A percentile compares a stretch with the other conserved stretches of the same genome.
Conservation (phyloP, 53 echinoderm and acorn worm genomes). For the Arbacia lixula region DNA sequence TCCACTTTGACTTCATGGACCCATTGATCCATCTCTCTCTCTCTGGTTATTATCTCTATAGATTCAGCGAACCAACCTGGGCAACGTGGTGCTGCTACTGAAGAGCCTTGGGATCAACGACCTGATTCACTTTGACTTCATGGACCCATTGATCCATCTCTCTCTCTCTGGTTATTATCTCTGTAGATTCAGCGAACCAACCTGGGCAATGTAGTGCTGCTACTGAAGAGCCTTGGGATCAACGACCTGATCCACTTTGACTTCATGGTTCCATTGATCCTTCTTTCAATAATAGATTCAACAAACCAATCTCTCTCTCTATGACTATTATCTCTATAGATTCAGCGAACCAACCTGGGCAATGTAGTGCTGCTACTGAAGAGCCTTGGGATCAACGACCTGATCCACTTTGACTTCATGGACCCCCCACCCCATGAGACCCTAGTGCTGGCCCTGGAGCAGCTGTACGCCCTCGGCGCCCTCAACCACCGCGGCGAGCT, state of each 20-base stretch:
- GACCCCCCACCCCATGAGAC: conserved; percentile 99
- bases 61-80: conserved; percentile 91
- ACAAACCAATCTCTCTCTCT: neutral
- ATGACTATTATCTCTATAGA: conserved; percentile 64
- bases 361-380: conserved; percentile 94
- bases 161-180: too few species aligned
- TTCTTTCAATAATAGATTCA: neutral
- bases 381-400: conserved; percentile 93
- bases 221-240: conserved; percentile 93
- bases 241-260: conserved; percentile 99
- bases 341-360: conserved; percentile 95
- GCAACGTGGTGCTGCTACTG: conserved; percentile 84
- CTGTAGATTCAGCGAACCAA: conserved; percentile 99
- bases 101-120: conserved; percentile 90
- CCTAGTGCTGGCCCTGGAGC: conserved; percentile 89
- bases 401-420: conserved; percentile 99
- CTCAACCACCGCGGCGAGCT: conserved; percentile 98
- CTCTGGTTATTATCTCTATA: too few species aligned
- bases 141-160: conserved; percentile 90
- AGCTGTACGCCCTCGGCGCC: conserved; percentile 96
- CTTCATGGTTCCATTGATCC: neutral
- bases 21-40: too few species aligned
- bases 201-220: conserved; percentile 91
- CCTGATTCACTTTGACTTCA: conserved; percentile 92
- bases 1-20: conserved; percentile 99